Conservation (phyloP, 2,113 vertebrate species). For the Mirza zaza region DNA sequence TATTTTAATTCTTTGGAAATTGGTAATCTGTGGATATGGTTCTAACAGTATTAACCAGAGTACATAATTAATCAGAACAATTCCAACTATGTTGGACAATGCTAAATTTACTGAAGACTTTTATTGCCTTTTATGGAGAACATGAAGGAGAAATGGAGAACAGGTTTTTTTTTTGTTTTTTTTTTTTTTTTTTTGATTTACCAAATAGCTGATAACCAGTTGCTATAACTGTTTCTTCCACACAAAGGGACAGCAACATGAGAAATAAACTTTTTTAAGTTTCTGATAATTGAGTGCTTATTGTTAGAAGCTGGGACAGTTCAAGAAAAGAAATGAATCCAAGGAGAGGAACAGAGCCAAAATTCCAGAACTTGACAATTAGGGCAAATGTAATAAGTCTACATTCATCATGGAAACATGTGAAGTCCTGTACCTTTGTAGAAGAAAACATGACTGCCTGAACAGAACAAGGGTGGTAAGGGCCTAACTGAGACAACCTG, state of each 20-base stretch:
- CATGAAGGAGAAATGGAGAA: constrained; percentile 1
- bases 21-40: constrained; percentile 2
- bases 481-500: neutral
- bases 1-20: constrained; percentile 41
- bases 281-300: constrained; percentile 22
- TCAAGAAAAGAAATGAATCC: constrained; percentile 28
- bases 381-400: constrained; percentile 17
- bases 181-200: constrained; percentile 22
- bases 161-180: neutral
- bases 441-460: neutral
- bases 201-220: constrained; percentile 46
- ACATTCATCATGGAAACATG: constrained; percentile 9
- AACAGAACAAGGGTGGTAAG: neutral
- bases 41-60: constrained; percentile 9
- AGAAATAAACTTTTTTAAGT: constrained; percentile 45
- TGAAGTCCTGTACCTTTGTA: neutral
- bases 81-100: constrained; percentile 19
- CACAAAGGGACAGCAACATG: constrained; percentile 12
- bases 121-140: constrained; percentile 68
- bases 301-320: constrained; percentile 50
- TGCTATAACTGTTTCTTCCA: constrained; percentile 56
- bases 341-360: constrained; percentile 22
- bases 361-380: constrained; percentile 48
- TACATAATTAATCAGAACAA: constrained; percentile 50
- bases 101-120: constrained; percentile 40